These are phyloP conservation scores for Scaeva pyrastri DNA, from an alignment of 2,888 invertebrate genomes.

Conservation along the genomic window DNA sequence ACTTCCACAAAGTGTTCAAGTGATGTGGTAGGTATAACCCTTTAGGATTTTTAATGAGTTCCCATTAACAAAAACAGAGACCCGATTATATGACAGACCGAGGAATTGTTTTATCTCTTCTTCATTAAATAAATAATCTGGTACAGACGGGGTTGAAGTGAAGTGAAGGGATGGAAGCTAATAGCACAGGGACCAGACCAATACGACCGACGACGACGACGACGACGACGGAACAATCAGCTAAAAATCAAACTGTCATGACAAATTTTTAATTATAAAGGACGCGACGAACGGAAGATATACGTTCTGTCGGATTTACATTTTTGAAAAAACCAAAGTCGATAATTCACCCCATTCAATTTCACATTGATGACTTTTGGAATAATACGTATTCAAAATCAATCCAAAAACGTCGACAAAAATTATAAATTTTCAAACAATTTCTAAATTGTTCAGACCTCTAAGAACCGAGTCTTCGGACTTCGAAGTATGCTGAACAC, in stretches of 20 bases:
- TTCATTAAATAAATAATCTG: slow-evolving; percentile 62
- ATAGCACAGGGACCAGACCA: neutral
- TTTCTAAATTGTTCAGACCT: no score
- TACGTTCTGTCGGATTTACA: slow-evolving; percentile 47
- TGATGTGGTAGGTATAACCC: slow-evolving; percentile 25
- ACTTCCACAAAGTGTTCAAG: slow-evolving; percentile 16
- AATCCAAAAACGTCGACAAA: no score
- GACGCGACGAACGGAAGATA: slow-evolving; percentile 32
- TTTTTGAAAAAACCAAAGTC: slow-evolving; percentile 10
- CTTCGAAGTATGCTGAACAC: no score
- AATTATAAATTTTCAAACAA: no score
- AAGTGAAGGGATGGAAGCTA: neutral
- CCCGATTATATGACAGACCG: slow-evolving; percentile 64
- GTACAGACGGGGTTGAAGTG: neutral
- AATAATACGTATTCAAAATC: slow-evolving; percentile 60
- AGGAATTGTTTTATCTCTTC: slow-evolving; percentile 62
- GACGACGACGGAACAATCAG: neutral
- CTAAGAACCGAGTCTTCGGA: no score
- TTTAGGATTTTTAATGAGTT: slow-evolving; percentile 65
- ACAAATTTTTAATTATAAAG: slow-evolving; percentile 19
- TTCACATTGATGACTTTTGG: slow-evolving; percentile 37
- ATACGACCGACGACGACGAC: no score
- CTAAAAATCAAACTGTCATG: slow-evolving; percentile 1
- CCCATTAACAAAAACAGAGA: slow-evolving; percentile 44
- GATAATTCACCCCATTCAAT: neutral